phyloP scores from a whole-genome alignment of 1,140 invertebrate species.

The Brachionus sp. region DNA sequence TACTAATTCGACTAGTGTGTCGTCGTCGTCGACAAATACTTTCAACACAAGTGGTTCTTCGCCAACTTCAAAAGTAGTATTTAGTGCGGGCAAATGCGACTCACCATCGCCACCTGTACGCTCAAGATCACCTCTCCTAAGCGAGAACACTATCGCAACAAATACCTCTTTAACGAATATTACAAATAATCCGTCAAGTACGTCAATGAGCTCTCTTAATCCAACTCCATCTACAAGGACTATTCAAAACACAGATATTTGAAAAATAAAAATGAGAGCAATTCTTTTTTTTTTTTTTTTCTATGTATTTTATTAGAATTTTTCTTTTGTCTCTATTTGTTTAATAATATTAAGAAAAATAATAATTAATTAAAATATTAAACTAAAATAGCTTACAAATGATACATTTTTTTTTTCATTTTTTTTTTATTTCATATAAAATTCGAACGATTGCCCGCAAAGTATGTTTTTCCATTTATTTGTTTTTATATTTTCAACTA shows the following conservation, averaged over 20 bases:
- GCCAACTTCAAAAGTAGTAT: not conserved
- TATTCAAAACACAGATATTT: slow-evolving; percentile 42
- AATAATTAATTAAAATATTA: not conserved
- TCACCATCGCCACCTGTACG: slow-evolving; percentile 10
- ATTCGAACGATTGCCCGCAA: not conserved
- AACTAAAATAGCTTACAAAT: not conserved
- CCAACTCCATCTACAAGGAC: not conserved
- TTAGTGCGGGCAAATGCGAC: not conserved
- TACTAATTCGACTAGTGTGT: not conserved
- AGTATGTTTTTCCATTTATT: not conserved
- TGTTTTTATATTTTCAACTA: not conserved
- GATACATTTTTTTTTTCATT: not conserved
- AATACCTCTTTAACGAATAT: slow-evolving; percentile 26
- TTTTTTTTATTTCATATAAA: not conserved
- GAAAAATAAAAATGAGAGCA: not conserved
- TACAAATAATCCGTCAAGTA: slow-evolving; percentile 32
- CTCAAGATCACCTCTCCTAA: not conserved
- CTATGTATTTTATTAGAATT: too few species aligned
- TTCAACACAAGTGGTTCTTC: not conserved
- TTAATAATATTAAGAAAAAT: not conserved
- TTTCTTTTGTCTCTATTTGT: too few species aligned
- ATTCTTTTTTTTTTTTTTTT: not conserved
- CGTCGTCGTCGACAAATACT: not conserved
- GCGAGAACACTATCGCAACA: not conserved
- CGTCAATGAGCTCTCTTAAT: not conserved